Evolutionary conservation across 2,797 vertebrate species (phyloP), one percentile per base, ranked within the genome.

Genomic region (Ispidina picta): DNA sequence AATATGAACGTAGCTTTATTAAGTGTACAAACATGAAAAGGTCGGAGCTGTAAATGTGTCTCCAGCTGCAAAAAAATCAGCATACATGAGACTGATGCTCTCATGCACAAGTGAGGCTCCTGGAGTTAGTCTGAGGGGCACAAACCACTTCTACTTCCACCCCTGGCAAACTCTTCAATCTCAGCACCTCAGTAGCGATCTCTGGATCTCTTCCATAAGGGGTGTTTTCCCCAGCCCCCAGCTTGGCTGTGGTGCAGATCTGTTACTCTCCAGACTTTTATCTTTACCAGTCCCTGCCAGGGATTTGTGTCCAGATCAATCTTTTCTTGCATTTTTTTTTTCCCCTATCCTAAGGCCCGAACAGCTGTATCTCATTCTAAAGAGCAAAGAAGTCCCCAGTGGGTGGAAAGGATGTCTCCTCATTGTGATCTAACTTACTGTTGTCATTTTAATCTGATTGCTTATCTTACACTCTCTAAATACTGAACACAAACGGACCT

Each of bases 331-430:
- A 12, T 35, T 74, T 70, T 78, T 76, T 63, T 66, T 70, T 78
- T 66, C 12, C 18, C 26, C 23, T 71, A 12, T 92, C 64, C 64
- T 87, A 74, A 89, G 29, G 29, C 37, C 69, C 80, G 62, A 88
- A 94, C 86, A 94, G 82, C 88, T 91, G 89, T 69, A 93, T 74
- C 49, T 92, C 79, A 80, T 92, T 87, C 41, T 90, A 62, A 85
- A 71, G 48, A 93, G 72, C 13, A 90, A 62, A 75, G 35, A 77
- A 59, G 55, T 81, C 71, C 48, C 64, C 48, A 49, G 59, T 81
- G 77, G n/a, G 46, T 29, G 52, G 35, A 48, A 93, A 83, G 43
- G 39, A 81, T 86, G 59, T 73, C 76, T 93, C 54, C n/a, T 85
- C 48, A 19, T 35, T 58, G 72, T 83, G 62, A 80, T 89, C 55